Percentiles rank a stretch among this genome's conserved stretches.
These are phyloP conservation scores for Rhopalosiphum maidis DNA, from an alignment of 1,140 invertebrate genomes.

Conservation along the genomic window DNA sequence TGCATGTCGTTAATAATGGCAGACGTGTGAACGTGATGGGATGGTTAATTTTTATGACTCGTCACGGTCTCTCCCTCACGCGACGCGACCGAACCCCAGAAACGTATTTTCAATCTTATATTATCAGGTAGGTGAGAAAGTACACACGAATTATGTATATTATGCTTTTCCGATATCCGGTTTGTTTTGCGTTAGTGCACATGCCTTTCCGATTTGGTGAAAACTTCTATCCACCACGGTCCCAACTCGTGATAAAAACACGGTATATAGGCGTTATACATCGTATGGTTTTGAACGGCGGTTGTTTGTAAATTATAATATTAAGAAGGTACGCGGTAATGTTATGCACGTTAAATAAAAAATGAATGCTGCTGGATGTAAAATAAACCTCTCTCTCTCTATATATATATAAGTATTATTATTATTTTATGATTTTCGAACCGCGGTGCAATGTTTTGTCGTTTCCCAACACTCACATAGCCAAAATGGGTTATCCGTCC, in stretches of 20 bases:
- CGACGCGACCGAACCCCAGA: background rate
- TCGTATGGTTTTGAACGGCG: background rate
- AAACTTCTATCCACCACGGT: background rate
- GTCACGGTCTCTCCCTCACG: background rate
- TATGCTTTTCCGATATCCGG: background rate
- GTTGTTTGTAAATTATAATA: background rate
- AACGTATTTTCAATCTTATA: background rate
- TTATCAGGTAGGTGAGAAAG: background rate
- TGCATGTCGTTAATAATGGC: background rate
- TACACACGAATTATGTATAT: background rate
- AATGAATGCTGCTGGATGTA: background rate
- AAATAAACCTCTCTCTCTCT: background rate
- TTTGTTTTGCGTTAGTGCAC: background rate
- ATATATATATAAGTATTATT: background rate
- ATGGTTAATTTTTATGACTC: background rate
- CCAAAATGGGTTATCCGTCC: background rate
- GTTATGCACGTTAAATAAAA: background rate
- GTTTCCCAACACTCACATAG: background rate
- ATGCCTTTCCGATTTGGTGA: background rate
- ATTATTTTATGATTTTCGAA: background rate
- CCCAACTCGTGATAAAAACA: background rate
- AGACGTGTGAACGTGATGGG: background rate
- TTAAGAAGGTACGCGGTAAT: background rate
- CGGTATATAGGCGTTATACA: background rate
- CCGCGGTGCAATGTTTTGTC: background rate